Evolutionary conservation across 1,140 invertebrate species (phyloP), one percentile per base, ranked within the genome.

Genomic region (Drosophila melanogaster): DNA sequence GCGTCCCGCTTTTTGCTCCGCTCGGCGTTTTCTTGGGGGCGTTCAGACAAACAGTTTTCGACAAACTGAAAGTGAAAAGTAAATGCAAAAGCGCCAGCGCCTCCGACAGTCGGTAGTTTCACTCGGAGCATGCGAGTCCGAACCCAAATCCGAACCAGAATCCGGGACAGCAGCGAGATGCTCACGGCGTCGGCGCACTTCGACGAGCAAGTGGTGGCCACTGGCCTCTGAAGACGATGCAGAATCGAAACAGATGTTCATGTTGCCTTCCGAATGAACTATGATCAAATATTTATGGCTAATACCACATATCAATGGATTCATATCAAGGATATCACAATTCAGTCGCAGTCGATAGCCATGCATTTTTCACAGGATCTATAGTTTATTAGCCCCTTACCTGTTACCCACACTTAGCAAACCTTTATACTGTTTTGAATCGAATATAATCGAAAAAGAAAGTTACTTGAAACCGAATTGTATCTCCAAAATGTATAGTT

Each of bases 11-110:
- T 19, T 30, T 76, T 40, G 41, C 38, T 60, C 46, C 54, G 61
- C 60, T 67, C 60, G 15, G 30, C 40, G 37, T 51, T 61, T 67
- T 38, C 24, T 65, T 15, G 71, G 67, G 53, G 51, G 46, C 64
- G 79, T 89, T 89, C 79, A 87, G 79, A 89, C 73, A 43, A 62
- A 59, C 59, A 62, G 84, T 89, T 89, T 84, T 89, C 84, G 84
- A 89, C 79, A 87, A 84, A 87, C 84, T 87, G 77, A 87, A 87
- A 79, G 78, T 67, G 44, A 85, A 86, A 86, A 81, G 78, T 70
- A 73, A 78, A 81, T 66, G 81, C 60, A 65, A 65, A 71, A 81
- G 81, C 66, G 62, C 60, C 77, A 79, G 71, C 77, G 59, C 70
- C 70, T 74, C 71, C 43, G 58, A 73, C 47, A 22, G 30, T 69